phyloP scores from a whole-genome alignment of 1,140 invertebrate genomes.

The Musca domestica region DNA sequence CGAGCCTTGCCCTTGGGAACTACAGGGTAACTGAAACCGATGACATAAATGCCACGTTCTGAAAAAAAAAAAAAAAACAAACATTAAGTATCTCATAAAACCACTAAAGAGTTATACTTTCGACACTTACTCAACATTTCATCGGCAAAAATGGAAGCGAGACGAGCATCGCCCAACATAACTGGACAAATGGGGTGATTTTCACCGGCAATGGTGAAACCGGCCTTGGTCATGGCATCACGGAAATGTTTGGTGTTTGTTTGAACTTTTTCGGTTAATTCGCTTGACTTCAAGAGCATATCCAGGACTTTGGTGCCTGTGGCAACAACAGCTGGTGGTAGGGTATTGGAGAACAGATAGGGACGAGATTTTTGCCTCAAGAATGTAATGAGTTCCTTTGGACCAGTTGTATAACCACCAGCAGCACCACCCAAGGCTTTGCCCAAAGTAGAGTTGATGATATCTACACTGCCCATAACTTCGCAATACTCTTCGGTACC shows the following conservation, averaged over 20 bases:
- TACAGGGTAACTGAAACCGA: conserved; percentile 92
- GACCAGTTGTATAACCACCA: conserved; percentile 88
- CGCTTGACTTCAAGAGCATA: conserved; percentile 66
- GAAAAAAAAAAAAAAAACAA: conserved; percentile 44
- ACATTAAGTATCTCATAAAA: neutral
- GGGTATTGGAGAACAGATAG: conserved; percentile 89
- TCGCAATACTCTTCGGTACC: conserved; percentile 83
- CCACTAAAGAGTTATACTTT: neutral
- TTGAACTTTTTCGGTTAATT: conserved; percentile 67
- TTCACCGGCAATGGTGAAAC: conserved; percentile 76
- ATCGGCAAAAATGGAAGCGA: conserved; percentile 78
- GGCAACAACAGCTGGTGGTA: conserved; percentile 85
- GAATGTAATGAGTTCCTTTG: conserved; percentile 72
- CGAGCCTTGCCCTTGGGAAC: conserved; percentile 83
- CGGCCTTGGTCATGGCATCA: conserved; percentile 68
- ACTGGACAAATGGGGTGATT: conserved; percentile 90
- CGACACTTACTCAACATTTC: conserved; percentile 74
- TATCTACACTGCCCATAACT: conserved; percentile 70
- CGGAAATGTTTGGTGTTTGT: conserved; percentile 74
- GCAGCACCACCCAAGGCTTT: conserved; percentile 87
- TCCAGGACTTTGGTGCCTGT: conserved; percentile 81
- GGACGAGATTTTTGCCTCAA: conserved; percentile 84
- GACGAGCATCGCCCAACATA: conserved; percentile 82
- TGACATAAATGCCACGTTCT: conserved; percentile 82
- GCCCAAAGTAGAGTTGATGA: conserved; percentile 91